Percentiles rank a stretch among this genome's conserved stretches.
These are phyloP conservation scores for Druceiella hillmani DNA, from an alignment of 2,888 invertebrate species.

Conservation along the genomic window DNA sequence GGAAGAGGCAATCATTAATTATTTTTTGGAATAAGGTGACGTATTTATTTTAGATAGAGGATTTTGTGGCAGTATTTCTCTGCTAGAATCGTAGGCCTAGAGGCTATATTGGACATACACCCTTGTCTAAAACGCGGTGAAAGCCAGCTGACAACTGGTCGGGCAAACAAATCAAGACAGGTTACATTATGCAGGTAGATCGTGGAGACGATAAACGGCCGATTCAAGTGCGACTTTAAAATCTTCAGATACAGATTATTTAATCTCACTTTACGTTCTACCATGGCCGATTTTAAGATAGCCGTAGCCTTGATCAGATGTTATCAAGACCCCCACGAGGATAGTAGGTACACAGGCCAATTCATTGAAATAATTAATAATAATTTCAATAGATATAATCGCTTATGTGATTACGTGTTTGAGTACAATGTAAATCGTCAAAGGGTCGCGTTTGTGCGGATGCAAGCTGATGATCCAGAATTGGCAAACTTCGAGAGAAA, in stretches of 20 bases:
- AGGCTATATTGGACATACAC: conserved; percentile 1
- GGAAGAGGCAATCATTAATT: conserved; percentile 1
- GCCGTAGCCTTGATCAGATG: conserved; percentile 20
- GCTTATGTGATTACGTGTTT: conserved; percentile 13
- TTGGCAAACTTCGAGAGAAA: conserved; percentile 7
- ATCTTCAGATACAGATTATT: conserved; percentile 16
- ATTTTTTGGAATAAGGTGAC: conserved; percentile 2
- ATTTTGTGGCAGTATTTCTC: conserved; percentile 1
- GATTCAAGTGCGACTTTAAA: conserved; percentile 20
- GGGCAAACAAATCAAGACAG: conserved; percentile 13
- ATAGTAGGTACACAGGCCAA: conserved; percentile 13
- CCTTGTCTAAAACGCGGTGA: neutral
- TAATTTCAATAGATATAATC: conserved; percentile 11
- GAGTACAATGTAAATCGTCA: conserved; percentile 17
- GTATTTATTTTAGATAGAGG: conserved; percentile 6
- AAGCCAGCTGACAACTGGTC: conserved; percentile 4
- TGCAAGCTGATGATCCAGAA: conserved; percentile 8
- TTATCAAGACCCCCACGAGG: conserved; percentile 12
- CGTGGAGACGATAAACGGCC: conserved; percentile 19
- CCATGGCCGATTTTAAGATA: conserved; percentile 17
- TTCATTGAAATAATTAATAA: conserved; percentile 13
- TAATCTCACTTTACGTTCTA: conserved; percentile 12
- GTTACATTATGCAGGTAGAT: conserved; percentile 21
- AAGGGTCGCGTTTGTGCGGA: conserved; percentile 13
- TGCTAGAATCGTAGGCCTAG: conserved; percentile 5